Percentiles rank a stretch among this genome's conserved stretches.
These are phyloP conservation scores for Rhombomys opimus DNA, from an alignment of 2,113 vertebrate genomes.

Conservation along the genomic window DNA sequence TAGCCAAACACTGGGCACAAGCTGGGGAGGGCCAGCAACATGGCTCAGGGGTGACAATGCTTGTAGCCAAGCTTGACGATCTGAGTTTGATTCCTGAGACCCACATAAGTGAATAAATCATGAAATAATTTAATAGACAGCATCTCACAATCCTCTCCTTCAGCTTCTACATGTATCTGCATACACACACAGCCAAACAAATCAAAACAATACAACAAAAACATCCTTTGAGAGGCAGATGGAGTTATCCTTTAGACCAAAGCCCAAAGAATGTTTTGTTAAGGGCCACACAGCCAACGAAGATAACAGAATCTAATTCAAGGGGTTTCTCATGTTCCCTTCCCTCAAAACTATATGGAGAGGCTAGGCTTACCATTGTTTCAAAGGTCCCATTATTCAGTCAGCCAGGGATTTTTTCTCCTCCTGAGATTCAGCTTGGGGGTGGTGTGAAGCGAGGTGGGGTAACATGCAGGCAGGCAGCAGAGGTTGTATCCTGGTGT, in stretches of 20 bases:
- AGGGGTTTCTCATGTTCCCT: neutral
- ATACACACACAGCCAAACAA: neutral
- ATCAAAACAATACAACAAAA: neutral
- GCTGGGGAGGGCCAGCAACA: too few species aligned
- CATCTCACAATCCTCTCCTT: neutral
- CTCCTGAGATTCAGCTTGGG: neutral
- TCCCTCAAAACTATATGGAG: neutral
- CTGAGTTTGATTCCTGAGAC: neutral
- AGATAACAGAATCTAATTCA: neutral
- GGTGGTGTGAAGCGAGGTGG: neutral
- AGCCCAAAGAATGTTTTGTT: neutral
- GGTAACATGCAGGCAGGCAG: neutral
- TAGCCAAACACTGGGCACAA: neutral
- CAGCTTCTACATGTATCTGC: neutral
- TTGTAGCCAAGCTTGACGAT: too few species aligned
- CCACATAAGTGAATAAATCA: neutral
- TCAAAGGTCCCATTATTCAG: neutral
- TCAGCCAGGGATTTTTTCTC: neutral
- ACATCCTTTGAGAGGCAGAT: neutral
- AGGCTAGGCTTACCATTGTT: neutral
- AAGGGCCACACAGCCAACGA: neutral
- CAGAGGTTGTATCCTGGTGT: neutral
- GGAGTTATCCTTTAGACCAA: neutral
- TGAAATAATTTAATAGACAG: neutral
- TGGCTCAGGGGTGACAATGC: neutral